These are phyloP conservation scores for Drosophila multiciliata DNA, from an alignment of 2,888 invertebrate genomes.

Conservation along the genomic window DNA sequence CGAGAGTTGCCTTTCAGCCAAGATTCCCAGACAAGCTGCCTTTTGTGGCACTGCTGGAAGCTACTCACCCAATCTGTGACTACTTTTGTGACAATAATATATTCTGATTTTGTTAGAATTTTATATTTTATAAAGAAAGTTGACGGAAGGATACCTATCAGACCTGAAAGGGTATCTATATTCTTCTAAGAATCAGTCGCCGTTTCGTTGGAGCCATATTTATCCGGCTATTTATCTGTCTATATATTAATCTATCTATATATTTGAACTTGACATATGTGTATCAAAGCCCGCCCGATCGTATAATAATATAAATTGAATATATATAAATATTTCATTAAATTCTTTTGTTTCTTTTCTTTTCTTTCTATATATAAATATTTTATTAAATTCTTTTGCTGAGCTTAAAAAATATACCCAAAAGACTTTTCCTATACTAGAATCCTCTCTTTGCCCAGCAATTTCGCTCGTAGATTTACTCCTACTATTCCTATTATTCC, in stretches of 20 bases:
- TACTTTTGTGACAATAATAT: not conserved
- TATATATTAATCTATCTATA: not conserved
- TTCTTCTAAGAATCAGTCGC: not conserved
- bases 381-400: not conserved
- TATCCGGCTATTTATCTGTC: not conserved
- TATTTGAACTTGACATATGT: not conserved
- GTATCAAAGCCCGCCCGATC: too few species aligned
- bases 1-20: conserved; percentile 2
- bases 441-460: too few species aligned
- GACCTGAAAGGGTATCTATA: not conserved
- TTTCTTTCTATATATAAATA: not conserved
- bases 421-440: too few species aligned
- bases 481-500: not conserved
- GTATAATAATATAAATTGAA: too few species aligned
- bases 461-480: not conserved
- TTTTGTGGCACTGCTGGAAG: not conserved
- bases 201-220: not conserved
- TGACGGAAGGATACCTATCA: rapidly evolving
- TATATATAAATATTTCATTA: too few species aligned
- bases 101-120: not conserved
- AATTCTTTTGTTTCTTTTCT: too few species aligned
- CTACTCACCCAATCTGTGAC: not conserved
- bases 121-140: not conserved
- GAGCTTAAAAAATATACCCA: too few species aligned
- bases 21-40: conserved; percentile 2